phyloP scores from a whole-genome alignment of 2,888 invertebrate species.

The Agrochola macilenta region DNA sequence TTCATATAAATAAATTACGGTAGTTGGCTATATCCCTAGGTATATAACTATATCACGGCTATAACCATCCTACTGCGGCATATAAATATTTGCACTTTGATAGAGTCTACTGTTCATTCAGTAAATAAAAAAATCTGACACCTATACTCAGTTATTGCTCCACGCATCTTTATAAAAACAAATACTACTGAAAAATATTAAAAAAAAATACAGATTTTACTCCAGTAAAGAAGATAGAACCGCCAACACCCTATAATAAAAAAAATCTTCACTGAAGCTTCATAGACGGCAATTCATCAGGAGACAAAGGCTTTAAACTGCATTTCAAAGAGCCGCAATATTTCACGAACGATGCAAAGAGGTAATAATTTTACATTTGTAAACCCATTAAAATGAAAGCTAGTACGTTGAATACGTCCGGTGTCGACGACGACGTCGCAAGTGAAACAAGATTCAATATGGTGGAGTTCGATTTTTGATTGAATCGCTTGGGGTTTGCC shows the following conservation, averaged over 20 bases:
- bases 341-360: constrained; percentile 31
- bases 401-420: constrained; percentile 47
- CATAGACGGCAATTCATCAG: constrained; percentile 49
- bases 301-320: constrained; percentile 46
- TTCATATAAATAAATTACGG: too few species aligned
- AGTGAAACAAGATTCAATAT: constrained; percentile 31
- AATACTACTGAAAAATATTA: background rate
- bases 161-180: constrained; percentile 9
- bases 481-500: constrained; percentile 1
- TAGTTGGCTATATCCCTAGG: too few species aligned
- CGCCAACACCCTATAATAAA: constrained; percentile 16
- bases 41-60: too few species aligned
- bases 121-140: background rate
- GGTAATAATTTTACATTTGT: constrained; percentile 52
- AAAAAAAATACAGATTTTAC: constrained; percentile 12
- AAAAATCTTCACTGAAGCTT: constrained; percentile 41
- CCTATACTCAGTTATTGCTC: background rate
- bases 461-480: constrained; percentile 41
- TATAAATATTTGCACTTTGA: background rate
- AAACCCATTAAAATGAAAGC: constrained; percentile 41
- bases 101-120: background rate
- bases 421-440: constrained; percentile 53
- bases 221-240: background rate
- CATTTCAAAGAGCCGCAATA: constrained; percentile 37
- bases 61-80: too few species aligned